Evolutionary conservation across 2,888 invertebrate species (phyloP).

Genomic region (Anodontia alba): DNA sequence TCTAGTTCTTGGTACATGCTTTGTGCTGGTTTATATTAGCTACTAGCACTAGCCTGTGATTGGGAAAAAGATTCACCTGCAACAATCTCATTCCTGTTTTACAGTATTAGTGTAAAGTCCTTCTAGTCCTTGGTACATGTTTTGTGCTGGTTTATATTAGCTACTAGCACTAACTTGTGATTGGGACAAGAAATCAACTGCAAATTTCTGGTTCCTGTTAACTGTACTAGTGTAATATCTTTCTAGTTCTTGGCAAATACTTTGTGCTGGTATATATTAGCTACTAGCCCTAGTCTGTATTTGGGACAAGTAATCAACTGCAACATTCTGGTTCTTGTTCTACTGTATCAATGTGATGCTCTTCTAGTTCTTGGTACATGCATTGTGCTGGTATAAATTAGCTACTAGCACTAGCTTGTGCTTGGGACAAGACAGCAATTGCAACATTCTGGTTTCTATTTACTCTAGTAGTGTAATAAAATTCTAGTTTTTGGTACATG

Average conservation of each 20-base stretch:
- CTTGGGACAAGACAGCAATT: conserved; percentile 19
- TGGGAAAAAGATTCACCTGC: neutral
- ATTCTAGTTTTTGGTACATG: conserved; percentile 26
- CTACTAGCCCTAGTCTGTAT: neutral
- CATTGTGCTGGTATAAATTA: conserved; percentile 16
- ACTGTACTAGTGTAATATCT: neutral
- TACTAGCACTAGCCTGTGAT: conserved; percentile 28
- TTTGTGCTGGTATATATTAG: neutral
- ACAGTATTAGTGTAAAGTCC: neutral
- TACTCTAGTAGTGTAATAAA: too few relatives aligned
- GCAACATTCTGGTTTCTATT: too few relatives aligned
- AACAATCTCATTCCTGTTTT: neutral
- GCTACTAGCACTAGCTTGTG: conserved; percentile 27
- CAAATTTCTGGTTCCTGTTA: neutral
- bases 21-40: conserved; percentile 1
- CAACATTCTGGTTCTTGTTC: neutral
- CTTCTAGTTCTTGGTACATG: conserved; percentile 25
- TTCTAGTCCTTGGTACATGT: neutral
- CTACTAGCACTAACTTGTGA: conserved; percentile 8
- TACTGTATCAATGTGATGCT: too few relatives aligned
- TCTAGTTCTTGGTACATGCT: conserved; percentile 26
- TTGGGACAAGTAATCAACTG: neutral
- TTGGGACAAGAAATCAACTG: conserved; percentile 10
- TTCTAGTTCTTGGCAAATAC: neutral
- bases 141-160: neutral